Percentiles rank a stretch among this genome's conserved stretches.
Evolutionary conservation across 92 coral and sea anemone species (phyloP).

Genomic region (Heteractis magnifica): DNA sequence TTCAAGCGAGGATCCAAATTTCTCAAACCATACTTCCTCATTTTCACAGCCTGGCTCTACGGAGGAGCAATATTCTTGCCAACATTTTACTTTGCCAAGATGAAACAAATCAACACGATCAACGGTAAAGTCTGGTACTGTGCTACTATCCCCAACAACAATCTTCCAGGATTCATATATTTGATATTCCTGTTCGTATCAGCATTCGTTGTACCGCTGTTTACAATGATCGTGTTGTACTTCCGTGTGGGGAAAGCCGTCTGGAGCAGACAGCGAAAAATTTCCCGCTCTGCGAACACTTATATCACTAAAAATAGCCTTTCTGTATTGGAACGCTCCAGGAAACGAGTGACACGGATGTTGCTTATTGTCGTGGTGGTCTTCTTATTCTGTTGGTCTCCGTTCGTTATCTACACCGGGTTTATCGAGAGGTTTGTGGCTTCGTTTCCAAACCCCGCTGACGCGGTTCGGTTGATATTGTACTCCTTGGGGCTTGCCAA

Average conservation of each 20-base stretch:
- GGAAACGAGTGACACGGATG: slow-evolving; percentile 72
- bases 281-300: slow-evolving; percentile 65
- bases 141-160: slow-evolving; percentile 74
- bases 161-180: slow-evolving; percentile 49
- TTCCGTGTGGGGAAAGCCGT: slow-evolving; percentile 71
- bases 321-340: slow-evolving; percentile 54
- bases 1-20: slow-evolving; percentile 52
- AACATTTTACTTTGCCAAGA: slow-evolving; percentile 70
- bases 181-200: slow-evolving; percentile 65
- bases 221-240: slow-evolving; percentile 64
- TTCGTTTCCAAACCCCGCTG: slow-evolving; percentile 80
- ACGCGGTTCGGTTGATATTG: slow-evolving; percentile 50
- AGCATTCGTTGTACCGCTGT: slow-evolving; percentile 63
- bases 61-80: slow-evolving; percentile 63
- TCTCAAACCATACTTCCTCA: slow-evolving; percentile 51
- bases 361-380: slow-evolving; percentile 65
- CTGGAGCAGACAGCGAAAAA: slow-evolving; percentile 80
- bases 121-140: slow-evolving; percentile 58
- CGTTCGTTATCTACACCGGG: slow-evolving; percentile 69
- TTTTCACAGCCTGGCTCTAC: slow-evolving; percentile 61
- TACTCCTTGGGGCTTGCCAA: slow-evolving; percentile 72
- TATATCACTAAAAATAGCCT: slow-evolving; percentile 42
- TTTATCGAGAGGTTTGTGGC: slow-evolving; percentile 81
- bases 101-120: slow-evolving; percentile 41
- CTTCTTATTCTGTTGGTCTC: slow-evolving; percentile 71